phyloP scores from a whole-genome alignment of 2,113 vertebrate species.

The Chaetops frenatus region DNA sequence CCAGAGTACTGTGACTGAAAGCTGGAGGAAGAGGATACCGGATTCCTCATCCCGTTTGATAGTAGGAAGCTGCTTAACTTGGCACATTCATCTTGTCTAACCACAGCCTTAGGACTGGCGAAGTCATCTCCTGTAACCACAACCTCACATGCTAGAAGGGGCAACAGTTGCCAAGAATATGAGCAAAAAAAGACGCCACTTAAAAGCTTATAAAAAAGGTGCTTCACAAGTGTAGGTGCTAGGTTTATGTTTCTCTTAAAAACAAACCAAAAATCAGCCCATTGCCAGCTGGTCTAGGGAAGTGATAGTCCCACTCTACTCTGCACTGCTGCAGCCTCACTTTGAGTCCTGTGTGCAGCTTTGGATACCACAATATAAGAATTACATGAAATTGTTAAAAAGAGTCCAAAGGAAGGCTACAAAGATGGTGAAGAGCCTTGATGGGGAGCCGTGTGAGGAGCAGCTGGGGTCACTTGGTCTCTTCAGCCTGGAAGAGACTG shows the following conservation, averaged over 20 bases:
- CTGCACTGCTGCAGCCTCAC: not conserved
- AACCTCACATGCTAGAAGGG: not conserved
- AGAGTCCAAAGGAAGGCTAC: not conserved
- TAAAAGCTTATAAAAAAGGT: not conserved
- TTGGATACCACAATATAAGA: not conserved
- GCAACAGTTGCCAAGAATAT: not conserved
- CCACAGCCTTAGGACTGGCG: not conserved
- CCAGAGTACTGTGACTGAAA: not conserved
- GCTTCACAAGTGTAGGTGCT: not conserved
- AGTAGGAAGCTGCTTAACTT: not conserved
- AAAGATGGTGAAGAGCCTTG: not conserved
- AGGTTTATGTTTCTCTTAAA: not conserved
- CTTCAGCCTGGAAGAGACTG: not conserved
- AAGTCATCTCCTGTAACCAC: not conserved
- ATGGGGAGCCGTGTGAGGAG: rapidly evolving
- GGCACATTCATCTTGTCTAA: not conserved
- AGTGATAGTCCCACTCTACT: not conserved
- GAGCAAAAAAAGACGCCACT: not conserved
- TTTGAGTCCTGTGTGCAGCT: not conserved
- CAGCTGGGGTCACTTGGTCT: not conserved
- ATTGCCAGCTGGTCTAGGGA: not conserved
- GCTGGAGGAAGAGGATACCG: not conserved
- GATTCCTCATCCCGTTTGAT: not conserved
- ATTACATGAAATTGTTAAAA: not conserved
- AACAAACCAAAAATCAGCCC: not conserved